Base-by-base conservation (phyloP, 92 coral and sea anemone genomes). In the Epizoanthus ramosus region DNA sequence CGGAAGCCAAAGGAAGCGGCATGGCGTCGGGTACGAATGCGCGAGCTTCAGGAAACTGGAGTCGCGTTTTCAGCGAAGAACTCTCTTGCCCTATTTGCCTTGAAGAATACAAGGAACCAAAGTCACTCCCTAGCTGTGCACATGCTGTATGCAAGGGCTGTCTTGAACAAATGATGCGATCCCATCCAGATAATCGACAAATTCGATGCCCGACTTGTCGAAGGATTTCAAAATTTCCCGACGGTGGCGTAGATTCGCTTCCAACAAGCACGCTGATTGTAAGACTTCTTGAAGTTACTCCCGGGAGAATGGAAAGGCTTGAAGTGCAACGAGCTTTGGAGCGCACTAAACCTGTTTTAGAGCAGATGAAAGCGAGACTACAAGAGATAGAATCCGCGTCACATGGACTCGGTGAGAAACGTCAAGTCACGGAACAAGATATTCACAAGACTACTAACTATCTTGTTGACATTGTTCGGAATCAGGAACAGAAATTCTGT, bases 41-140 rank as follows among this genome's bases (percentile, higher is more conserved):
- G 0, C 70, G 58, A 63, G 41, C 50, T 5, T 61, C 82, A 9
- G 69, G 59, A 59, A 77, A 77, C 65, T 77, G 52, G 71, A 61
- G 82, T 13, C 87, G 87, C 61, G 90, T 89, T 8, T 79, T 93
- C 86, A 93, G 60, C 60, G 98, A 93, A 85, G 98, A 93, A 67
- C 83, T 93, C 63, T 87, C 91, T n/a, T 93, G 98, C 70, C 93
- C 98, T 18, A 89, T 93, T 14, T 93, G 98, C 66, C 90, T 93
- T 10, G 98, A 91, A 47, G 98, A 93, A 63, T 90, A 91, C 21
- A 87, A 73, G 24, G 98, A 93, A 47, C 98, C 98, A 0, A 93
- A 93, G 52, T 93, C 92, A 77, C 90, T 93, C 39, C 88, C 96
- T 9, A 74, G 76, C n/a, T 93, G 98, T 86, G 93, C 98, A 57